Conservation (phyloP, 2,888 invertebrate species). For the Caenorhabditis wallacei region DNA sequence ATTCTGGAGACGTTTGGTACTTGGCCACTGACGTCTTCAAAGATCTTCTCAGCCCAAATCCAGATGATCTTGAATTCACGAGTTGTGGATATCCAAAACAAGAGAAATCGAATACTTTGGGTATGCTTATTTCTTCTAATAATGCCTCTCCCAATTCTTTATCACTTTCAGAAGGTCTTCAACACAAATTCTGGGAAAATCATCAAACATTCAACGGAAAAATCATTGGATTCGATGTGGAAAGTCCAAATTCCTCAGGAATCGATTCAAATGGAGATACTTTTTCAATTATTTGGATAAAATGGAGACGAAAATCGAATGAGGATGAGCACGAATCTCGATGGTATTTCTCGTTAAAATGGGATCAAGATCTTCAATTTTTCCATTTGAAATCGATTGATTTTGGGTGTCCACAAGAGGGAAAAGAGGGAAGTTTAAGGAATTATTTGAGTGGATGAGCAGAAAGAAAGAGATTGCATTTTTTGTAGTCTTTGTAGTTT, state of each 20-base stretch:
- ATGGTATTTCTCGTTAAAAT: constrained; percentile 16
- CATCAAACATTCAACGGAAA: background rate
- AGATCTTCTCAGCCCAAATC: background rate
- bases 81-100: background rate
- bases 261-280: background rate
- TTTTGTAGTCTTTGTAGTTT: too few species aligned
- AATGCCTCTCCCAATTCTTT: too few species aligned
- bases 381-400: background rate
- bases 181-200: too few species aligned
- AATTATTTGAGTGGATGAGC: background rate
- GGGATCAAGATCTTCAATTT: background rate
- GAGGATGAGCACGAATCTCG: constrained; percentile 7
- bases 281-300: background rate
- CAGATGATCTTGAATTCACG: background rate
- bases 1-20: background rate
- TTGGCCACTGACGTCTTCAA: background rate
- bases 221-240: constrained; percentile 26
- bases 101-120: background rate
- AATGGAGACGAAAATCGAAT: background rate
- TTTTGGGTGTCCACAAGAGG: constrained; percentile 15
- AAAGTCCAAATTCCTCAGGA: background rate
- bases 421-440: constrained; percentile 2
- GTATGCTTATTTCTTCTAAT: background rate
- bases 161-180: too few species aligned
- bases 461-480: too few species aligned